phyloP scores from a whole-genome alignment of 2,888 invertebrate species.

The Drosophila acutilabella region DNA sequence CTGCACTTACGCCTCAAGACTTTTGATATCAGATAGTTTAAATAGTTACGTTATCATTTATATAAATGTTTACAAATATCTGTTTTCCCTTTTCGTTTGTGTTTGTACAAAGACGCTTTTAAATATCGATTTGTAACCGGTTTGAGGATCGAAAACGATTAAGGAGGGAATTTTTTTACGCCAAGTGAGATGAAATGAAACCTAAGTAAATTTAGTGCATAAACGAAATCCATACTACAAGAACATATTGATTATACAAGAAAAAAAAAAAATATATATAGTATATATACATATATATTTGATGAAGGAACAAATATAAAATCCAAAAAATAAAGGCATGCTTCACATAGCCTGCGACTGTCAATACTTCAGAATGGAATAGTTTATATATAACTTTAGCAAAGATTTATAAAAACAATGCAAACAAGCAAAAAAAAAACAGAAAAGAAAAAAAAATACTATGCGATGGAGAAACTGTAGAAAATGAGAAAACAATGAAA shows the following conservation, averaged over 20 bases:
- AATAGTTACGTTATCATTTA: slow-evolving; percentile 55
- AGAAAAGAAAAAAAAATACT: slow-evolving; percentile 40
- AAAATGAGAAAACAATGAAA: slow-evolving; percentile 22
- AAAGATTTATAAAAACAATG: slow-evolving; percentile 62
- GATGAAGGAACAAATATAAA: slow-evolving; percentile 44
- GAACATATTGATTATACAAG: slow-evolving; percentile 64
- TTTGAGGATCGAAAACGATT: slow-evolving; percentile 4
- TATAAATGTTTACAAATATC: slow-evolving; percentile 44
- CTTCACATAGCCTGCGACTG: slow-evolving; percentile 83
- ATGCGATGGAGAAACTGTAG: slow-evolving; percentile 42
- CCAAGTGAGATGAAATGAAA: slow-evolving; percentile 43
- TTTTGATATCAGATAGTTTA: slow-evolving; percentile 84
- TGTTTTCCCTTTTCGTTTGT: slow-evolving; percentile 46
- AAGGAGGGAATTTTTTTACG: slow-evolving; percentile 69
- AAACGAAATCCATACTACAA: slow-evolving; percentile 60
- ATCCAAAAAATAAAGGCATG: slow-evolving; percentile 57
- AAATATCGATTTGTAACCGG: slow-evolving; percentile 31
- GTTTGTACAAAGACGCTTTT: slow-evolving; percentile 83
- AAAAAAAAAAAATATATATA: slow-evolving; percentile 36
- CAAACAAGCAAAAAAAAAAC: slow-evolving; percentile 27
- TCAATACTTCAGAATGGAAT: slow-evolving; percentile 82
- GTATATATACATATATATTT: slow-evolving; percentile 57
- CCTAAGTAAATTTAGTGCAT: slow-evolving; percentile 60
- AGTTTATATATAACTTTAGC: slow-evolving; percentile 80
- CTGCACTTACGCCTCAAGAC: slow-evolving; percentile 75